Evolutionary conservation across 2,888 invertebrate species (phyloP).

Genomic region (Tenthredo livida): DNA sequence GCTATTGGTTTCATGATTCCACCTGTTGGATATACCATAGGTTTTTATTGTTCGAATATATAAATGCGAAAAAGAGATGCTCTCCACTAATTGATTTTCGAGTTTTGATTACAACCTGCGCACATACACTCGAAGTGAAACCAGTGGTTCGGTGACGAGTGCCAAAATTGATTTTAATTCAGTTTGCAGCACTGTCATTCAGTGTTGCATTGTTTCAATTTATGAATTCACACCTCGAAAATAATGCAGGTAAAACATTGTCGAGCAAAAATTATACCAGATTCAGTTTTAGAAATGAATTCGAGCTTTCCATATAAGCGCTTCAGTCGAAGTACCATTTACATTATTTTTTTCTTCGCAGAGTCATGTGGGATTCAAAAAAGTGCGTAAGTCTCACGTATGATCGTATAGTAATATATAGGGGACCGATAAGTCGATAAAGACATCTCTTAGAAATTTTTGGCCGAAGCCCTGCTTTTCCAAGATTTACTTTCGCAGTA

Average conservation of each 20-base stretch:
- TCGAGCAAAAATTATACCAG: background rate
- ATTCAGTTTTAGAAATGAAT: background rate
- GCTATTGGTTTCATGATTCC: background rate
- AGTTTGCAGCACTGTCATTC: background rate
- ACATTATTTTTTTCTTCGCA: too few species aligned
- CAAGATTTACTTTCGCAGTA: background rate
- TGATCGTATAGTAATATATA: background rate
- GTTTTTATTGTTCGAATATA: slow-evolving; percentile 29
- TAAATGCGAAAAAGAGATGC: background rate
- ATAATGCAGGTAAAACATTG: background rate
- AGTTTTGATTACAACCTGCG: slow-evolving; percentile 3
- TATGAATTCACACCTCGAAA: background rate
- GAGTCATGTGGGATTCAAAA: background rate
- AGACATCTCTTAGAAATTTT: background rate
- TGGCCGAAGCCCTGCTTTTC: background rate
- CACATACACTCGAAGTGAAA: background rate
- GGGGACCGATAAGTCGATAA: background rate
- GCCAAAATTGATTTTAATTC: slow-evolving; percentile 12
- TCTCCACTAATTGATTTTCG: slow-evolving; percentile 9
- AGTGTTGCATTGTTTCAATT: background rate
- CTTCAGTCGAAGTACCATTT: background rate
- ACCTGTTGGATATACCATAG: slow-evolving; percentile 25
- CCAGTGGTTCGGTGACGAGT: background rate
- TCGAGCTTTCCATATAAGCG: background rate
- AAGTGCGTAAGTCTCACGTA: background rate